Base-by-base conservation (phyloP, 1,140 invertebrate genomes). In the Brachionus rubens region DNA sequence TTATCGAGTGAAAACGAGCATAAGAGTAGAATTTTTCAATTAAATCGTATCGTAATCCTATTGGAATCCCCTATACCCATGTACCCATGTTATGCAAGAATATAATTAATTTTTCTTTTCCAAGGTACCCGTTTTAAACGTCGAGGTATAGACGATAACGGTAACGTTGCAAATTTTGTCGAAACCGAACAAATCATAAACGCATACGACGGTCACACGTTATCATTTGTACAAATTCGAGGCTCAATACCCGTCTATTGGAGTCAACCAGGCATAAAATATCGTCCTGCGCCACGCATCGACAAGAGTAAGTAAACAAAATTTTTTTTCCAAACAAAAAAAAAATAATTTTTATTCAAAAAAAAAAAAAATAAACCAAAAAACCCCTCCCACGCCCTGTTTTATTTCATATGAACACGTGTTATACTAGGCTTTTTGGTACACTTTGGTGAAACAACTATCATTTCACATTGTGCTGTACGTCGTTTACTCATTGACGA, bases 131-230 rank as follows among this genome's bases (percentile, higher is more conserved):
- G 92, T 78, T 99, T 99, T 82, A 98, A 98, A 86, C 94, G 98
- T 0, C 87, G 97, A 79, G 97, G 97, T 16, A 92, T 91, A 43
- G 98, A 99, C 86, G 96, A 99, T 86, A 93, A 97, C 83, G 97
- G 97, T 0, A 91, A 97, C 87, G 96, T 99, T 33, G 97, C 97
- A 2, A 99, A 99, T 87, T 99, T 99, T 88, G 95, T 98, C 10
- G 97, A 99, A 88, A 99, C 96, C 0, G 97, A 99, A 86, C 97
- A 99, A 46, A 41, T 56, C 14, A 40, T 75, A 56, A 48, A 75
- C 33, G 48, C 28, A 14, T 56, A 41, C 19, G 48, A 54, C n/a
- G 19, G 52, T 16, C 48, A 76, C 33, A 76, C 52, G 2, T 24
- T 76, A 16, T 77, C 70, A 26, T 77, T 75, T 77, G 68, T 77